Evolutionary conservation across 92 coral and sea anemone genomes (phyloP).

Genomic region (Porites rus): DNA sequence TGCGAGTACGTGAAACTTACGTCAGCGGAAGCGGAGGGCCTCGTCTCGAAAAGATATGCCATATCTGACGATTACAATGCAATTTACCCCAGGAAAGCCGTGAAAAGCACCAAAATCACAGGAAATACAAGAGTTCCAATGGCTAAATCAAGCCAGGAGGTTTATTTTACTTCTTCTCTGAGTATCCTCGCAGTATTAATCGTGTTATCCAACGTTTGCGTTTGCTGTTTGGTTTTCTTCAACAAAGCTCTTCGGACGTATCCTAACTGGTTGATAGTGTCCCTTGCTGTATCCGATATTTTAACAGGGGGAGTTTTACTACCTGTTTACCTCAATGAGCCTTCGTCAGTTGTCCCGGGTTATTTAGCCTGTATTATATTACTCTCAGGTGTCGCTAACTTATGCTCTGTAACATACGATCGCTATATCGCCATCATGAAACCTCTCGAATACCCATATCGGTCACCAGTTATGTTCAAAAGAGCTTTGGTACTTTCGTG

Average conservation of each 20-base stretch:
- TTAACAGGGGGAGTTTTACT: conserved; percentile 73
- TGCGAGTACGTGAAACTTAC: neutral
- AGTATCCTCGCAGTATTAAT: conserved; percentile 52
- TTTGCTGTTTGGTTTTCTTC: conserved; percentile 63
- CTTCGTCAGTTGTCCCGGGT: conserved; percentile 56
- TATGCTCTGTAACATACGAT: conserved; percentile 79
- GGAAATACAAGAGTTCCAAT: neutral
- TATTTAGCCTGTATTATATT: conserved; percentile 62
- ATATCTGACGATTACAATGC: neutral
- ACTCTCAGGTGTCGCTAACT: conserved; percentile 78
- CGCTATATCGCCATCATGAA: conserved; percentile 70
- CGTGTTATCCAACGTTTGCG: conserved; percentile 67
- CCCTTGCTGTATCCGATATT: conserved; percentile 79
- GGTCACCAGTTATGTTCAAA: conserved; percentile 51
- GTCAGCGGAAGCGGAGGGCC: neutral
- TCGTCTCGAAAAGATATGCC: neutral
- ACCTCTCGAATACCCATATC: conserved; percentile 65
- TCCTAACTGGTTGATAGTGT: conserved; percentile 77
- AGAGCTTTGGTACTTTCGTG: conserved; percentile 59
- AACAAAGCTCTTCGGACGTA: conserved; percentile 64
- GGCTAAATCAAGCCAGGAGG: neutral
- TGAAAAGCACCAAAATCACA: neutral
- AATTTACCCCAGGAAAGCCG: neutral
- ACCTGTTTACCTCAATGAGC: conserved; percentile 66
- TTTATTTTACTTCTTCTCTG: conserved; percentile 46